Evolutionary conservation across 2,888 invertebrate species (phyloP), one percentile per base, ranked within the genome.

Genomic region (Meganola albula): DNA sequence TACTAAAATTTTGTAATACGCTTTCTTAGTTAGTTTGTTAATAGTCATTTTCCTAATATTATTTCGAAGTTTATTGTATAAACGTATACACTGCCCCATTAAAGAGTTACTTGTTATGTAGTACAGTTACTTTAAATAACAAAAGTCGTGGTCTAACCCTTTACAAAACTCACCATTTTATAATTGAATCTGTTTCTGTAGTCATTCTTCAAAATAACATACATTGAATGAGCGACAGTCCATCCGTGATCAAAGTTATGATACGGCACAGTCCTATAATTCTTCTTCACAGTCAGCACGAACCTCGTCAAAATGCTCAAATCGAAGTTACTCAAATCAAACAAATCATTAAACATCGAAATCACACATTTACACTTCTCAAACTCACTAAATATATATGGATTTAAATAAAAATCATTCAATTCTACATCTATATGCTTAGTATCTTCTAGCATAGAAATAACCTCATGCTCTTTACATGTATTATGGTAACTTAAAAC

Each of bases 181-280:
- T 64, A 66, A 44, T 63, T 54, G 28, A 74, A 78, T 7, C 65
- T 48, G 2, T 53, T 44, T 2, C 27, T 20, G 1, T 34, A n/a
- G 30, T 79, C 77, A 16, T 55, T 68, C 68, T 92, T 92, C 31
- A 94, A 77, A 27, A 94, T 90, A 2, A 90, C 89, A 61, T 92
- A 94, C 90, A 94, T 93, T 10, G 92, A 90, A 57, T 95, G 93
- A 2, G 95, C 94, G 0, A 95, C 95, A 0, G 94, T 91, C 88
- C 95, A 95, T 0, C 93, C 95, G 61, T 96, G 95, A 12, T 92
- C 91, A 90, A 95, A 96, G 68, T 95, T 96, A 66, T 96, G 95
- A 63, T 95, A 95, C 0, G 94, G 93, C 0, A 95, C 94, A 13
- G 90, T 82, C 5, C 95, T 85, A 64, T 96, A 95, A 75, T 95